phyloP scores from a whole-genome alignment of 2,888 invertebrate genomes.

The Eupithecia dodoneata region DNA sequence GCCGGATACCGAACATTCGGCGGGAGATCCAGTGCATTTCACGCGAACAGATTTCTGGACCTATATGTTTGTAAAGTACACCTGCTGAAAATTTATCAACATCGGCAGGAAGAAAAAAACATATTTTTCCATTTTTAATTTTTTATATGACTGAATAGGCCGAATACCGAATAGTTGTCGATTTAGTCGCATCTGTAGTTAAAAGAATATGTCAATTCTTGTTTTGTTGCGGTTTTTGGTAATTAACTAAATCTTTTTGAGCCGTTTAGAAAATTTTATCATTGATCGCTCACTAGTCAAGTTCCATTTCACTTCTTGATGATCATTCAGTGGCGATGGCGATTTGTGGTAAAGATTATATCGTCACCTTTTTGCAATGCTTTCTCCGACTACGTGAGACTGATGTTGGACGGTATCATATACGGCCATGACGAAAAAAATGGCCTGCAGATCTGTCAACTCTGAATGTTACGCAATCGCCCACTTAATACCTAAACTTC shows the following conservation, averaged over 20 bases:
- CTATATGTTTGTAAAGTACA: too few species aligned
- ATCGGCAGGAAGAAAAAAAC: too few species aligned
- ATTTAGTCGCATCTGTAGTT: too few species aligned
- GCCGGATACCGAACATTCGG: too few species aligned
- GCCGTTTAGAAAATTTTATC: neutral
- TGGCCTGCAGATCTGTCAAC: constrained; percentile 71
- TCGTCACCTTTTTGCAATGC: constrained; percentile 57
- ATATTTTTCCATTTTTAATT: too few species aligned
- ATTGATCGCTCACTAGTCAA: constrained; percentile 11
- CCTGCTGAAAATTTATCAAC: too few species aligned
- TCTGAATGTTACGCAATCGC: constrained; percentile 69
- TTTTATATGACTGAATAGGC: too few species aligned
- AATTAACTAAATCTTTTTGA: neutral
- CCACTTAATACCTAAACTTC: constrained; percentile 65
- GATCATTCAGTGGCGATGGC: constrained; percentile 46
- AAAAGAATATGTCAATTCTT: constrained; percentile 21
- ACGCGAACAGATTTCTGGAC: neutral
- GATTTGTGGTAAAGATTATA: constrained; percentile 46
- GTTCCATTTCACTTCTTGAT: constrained; percentile 52
- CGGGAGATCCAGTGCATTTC: neutral
- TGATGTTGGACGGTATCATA: constrained; percentile 64
- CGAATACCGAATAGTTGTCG: too few species aligned
- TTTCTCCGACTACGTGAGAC: constrained; percentile 67
- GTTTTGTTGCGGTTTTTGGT: constrained; percentile 5
- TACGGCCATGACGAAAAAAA: constrained; percentile 44